A percentile compares a stretch with the other conserved stretches of the same genome.
These are phyloP conservation scores for Candoia aspera DNA, from an alignment of 2,113 vertebrate species.

Conservation along the genomic window DNA sequence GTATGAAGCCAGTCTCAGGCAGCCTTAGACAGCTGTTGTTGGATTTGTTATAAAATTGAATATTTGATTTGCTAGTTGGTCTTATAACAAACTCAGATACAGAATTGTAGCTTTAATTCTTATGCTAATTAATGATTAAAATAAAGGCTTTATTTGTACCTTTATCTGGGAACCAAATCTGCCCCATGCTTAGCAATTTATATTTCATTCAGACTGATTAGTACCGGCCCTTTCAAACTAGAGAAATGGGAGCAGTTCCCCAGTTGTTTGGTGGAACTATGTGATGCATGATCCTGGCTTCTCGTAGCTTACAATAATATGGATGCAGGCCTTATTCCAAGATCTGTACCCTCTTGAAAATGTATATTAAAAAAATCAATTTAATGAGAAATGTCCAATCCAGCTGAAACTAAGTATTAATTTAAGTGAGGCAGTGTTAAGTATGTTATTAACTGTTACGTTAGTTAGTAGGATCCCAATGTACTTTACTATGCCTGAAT, in stretches of 20 bases:
- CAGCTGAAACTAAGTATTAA: constrained; percentile 11
- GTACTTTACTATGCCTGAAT: constrained; percentile 8
- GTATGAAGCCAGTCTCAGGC: not conserved
- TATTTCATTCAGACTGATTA: not conserved
- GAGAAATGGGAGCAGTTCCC: not conserved
- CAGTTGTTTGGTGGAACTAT: not conserved
- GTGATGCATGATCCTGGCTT: not conserved
- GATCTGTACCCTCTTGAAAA: not conserved
- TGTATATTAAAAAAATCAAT: not conserved
- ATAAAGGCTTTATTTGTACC: not conserved
- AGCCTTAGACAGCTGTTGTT: not conserved
- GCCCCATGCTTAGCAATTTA: not conserved
- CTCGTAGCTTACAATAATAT: not conserved
- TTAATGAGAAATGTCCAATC: not conserved
- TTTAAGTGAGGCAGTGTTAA: constrained; percentile 12
- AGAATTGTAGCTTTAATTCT: not conserved
- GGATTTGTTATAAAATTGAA: not conserved
- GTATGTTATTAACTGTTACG: not conserved
- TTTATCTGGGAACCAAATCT: not conserved
- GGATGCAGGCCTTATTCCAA: not conserved
- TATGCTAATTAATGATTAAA: not conserved
- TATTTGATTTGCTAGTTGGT: not conserved
- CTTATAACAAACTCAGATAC: not conserved
- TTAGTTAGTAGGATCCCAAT: not conserved
- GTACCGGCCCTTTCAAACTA: not conserved